Percentiles rank a stretch among this genome's conserved stretches.
Conservation (phyloP, 2,113 vertebrate genomes). For the Nesoenas mayeri region DNA sequence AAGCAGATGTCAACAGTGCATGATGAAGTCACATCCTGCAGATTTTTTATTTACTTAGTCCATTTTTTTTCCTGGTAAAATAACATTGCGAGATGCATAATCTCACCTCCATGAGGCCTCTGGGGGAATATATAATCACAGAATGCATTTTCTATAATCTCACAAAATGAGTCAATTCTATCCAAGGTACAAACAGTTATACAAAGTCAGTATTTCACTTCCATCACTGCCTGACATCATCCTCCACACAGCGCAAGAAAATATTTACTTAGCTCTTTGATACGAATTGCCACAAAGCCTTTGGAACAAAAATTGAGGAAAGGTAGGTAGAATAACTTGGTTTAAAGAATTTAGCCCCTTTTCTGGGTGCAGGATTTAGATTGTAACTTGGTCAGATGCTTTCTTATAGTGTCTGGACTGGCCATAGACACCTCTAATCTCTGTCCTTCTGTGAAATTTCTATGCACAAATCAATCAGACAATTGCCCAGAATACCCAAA, state of each 20-base stretch:
- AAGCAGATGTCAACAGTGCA: constrained; percentile 44
- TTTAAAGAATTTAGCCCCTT: background rate
- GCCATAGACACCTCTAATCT: background rate
- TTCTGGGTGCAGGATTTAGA: background rate
- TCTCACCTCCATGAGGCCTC: constrained; percentile 20
- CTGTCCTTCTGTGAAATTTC: background rate
- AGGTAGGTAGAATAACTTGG: background rate
- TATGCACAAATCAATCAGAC: background rate
- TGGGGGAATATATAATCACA: background rate
- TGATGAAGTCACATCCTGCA: constrained; percentile 34
- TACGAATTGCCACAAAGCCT: background rate
- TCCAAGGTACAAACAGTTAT: background rate
- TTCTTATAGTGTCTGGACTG: rapidly evolving
- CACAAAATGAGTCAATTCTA: constrained; percentile 24
- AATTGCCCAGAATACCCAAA: background rate
- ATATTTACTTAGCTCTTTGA: constrained; percentile 22
- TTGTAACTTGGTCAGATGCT: background rate
- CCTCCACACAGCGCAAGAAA: background rate
- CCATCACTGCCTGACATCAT: constrained; percentile 37
- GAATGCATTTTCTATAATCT: constrained; percentile 41
- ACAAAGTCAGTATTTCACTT: constrained; percentile 4
- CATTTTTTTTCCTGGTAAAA: constrained; percentile 3
- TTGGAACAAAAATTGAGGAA: background rate
- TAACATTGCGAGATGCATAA: constrained; percentile 13
- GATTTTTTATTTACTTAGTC: constrained; percentile 47